phyloP scores from a whole-genome alignment of 2,797 vertebrate species.

The Lepus townsendii region DNA sequence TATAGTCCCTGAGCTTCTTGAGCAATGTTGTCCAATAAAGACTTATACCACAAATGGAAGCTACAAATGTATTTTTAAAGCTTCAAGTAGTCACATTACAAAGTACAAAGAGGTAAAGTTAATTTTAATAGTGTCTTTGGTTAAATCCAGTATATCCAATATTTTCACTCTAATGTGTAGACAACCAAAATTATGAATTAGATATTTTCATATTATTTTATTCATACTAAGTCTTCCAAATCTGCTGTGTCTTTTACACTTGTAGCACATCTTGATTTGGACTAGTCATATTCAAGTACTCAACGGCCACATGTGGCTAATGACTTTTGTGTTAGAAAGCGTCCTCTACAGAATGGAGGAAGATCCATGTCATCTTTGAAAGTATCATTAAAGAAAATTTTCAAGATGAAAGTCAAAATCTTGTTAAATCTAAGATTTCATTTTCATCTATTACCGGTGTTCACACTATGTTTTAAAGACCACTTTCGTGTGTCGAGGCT shows the following conservation, averaged over 20 bases:
- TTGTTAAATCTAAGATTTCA: slow-evolving; percentile 12
- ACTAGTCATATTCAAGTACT: neutral
- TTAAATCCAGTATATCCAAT: slow-evolving; percentile 23
- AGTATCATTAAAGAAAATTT: neutral
- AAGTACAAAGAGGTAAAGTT: neutral
- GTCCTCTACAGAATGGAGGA: neutral
- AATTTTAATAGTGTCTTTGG: slow-evolving; percentile 17
- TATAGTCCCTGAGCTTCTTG: neutral
- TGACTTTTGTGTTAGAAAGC: neutral
- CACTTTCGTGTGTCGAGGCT: neutral
- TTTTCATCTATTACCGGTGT: neutral
- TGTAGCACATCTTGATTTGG: neutral
- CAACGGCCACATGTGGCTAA: neutral
- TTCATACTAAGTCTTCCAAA: neutral
- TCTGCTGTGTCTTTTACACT: neutral
- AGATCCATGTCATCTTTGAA: neutral
- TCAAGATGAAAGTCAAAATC: slow-evolving; percentile 33
- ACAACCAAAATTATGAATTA: neutral
- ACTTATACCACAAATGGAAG: slow-evolving; percentile 6
- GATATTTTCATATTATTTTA: slow-evolving; percentile 25
- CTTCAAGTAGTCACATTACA: neutral
- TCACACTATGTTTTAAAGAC: slow-evolving; percentile 1
- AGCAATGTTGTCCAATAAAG: neutral
- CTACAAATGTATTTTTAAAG: neutral
- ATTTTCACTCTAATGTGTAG: neutral